These are phyloP conservation scores for Dilophus febrilis DNA, from an alignment of 2,888 invertebrate genomes.

Conservation along the genomic window DNA sequence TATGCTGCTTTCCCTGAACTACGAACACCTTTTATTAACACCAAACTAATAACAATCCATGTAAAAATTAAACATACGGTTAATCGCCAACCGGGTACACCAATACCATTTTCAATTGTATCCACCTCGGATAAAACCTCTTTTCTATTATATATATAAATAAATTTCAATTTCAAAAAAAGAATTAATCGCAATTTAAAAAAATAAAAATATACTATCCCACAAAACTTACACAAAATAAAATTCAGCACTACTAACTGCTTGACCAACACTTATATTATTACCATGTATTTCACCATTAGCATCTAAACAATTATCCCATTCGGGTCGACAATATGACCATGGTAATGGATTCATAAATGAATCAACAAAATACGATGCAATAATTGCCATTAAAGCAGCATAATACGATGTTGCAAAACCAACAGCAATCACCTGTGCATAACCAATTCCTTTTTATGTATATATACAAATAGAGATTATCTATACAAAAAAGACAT, in stretches of 20 bases:
- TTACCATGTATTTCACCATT: constrained; percentile 3
- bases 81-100: constrained; percentile 36
- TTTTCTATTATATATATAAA: constrained; percentile 25
- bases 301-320: constrained; percentile 31
- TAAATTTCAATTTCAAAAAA: not conserved
- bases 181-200: no score
- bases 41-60: constrained; percentile 36
- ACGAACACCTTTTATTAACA: constrained; percentile 36
- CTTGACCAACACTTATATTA: no score
- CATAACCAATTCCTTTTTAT: constrained; percentile 36
- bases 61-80: constrained; percentile 33
- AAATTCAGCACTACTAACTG: not conserved
- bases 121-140: constrained; percentile 34
- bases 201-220: not conserved
- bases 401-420: constrained; percentile 48
- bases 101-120: constrained; percentile 35
- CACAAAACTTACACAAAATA: constrained; percentile 4
- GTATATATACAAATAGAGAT: not conserved
- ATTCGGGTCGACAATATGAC: constrained; percentile 37
- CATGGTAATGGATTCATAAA: constrained; percentile 44
- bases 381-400: constrained; percentile 44
- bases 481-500: no score
- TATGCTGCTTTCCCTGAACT: constrained; percentile 55
- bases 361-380: constrained; percentile 44
- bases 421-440: constrained; percentile 36